These are phyloP conservation scores for Scaptomyza polygonia DNA, from an alignment of 2,888 invertebrate genomes.

Conservation along the genomic window DNA sequence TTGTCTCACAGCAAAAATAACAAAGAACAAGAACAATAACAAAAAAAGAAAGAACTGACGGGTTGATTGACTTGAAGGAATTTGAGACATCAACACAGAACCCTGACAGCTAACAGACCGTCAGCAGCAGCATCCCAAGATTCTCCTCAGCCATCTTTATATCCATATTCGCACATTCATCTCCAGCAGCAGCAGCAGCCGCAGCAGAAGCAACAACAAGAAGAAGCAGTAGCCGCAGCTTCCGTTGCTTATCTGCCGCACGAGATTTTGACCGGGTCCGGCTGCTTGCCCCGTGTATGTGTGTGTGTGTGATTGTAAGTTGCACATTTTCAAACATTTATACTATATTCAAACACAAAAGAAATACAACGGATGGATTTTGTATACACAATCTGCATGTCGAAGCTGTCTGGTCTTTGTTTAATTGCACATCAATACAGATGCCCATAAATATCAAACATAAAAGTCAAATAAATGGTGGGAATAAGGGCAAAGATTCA, in stretches of 20 bases:
- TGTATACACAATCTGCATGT: constrained; percentile 32
- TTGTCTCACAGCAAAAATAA: constrained; percentile 37
- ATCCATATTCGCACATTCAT: constrained; percentile 23
- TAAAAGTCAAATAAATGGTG: constrained; percentile 32
- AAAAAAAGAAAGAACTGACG: constrained; percentile 55
- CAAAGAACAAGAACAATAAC: constrained; percentile 35
- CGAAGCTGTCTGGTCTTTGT: constrained; percentile 47
- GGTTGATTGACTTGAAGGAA: constrained; percentile 76
- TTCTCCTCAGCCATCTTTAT: constrained; percentile 12
- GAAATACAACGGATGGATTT: constrained; percentile 13
- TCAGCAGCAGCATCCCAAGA: constrained; percentile 27
- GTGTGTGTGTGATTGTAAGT: constrained; percentile 56
- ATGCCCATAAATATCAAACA: constrained; percentile 63
- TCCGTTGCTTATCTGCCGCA: constrained; percentile 69
- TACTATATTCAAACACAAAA: constrained; percentile 16
- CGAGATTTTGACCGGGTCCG: constrained; percentile 42
- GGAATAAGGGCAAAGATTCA: constrained; percentile 31
- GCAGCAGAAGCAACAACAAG: constrained; percentile 4
- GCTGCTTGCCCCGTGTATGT: not conserved
- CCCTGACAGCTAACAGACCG: constrained; percentile 14
- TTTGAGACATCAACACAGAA: constrained; percentile 48
- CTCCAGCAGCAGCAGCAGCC: constrained; percentile 1
- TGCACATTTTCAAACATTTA: constrained; percentile 42
- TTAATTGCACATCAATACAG: constrained; percentile 61
- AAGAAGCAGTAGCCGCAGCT: constrained; percentile 43